phyloP scores from a whole-genome alignment of 2,888 invertebrate species.

The Meiosimyza platycephala region DNA sequence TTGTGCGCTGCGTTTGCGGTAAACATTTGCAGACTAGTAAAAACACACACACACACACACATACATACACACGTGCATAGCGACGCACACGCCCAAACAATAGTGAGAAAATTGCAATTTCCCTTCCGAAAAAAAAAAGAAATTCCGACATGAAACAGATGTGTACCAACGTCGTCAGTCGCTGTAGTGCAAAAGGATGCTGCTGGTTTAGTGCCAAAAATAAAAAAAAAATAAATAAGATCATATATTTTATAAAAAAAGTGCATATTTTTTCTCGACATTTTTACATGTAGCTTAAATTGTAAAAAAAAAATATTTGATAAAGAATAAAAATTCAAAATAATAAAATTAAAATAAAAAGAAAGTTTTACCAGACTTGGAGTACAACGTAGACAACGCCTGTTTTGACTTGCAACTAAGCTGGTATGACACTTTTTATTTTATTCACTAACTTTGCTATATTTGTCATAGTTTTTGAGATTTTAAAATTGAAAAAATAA shows the following conservation, averaged over 20 bases:
- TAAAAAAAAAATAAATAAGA: background rate
- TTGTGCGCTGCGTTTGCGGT: constrained; percentile 24
- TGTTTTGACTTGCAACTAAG: too few relatives aligned
- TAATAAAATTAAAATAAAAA: background rate
- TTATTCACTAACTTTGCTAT: too few relatives aligned
- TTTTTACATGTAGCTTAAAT: background rate
- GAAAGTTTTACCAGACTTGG: background rate
- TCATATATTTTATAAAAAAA: constrained; percentile 6
- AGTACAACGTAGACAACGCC: too few relatives aligned
- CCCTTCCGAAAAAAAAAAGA: constrained; percentile 1
- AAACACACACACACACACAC: background rate
- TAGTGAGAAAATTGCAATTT: constrained; percentile 29
- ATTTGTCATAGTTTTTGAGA: background rate
- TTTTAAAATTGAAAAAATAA: background rate
- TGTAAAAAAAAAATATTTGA: background rate
- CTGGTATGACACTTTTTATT: too few relatives aligned
- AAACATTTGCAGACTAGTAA: constrained; percentile 19
- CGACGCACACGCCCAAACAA: constrained; percentile 22
- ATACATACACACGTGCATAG: background rate
- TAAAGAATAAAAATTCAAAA: background rate
- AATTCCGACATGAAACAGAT: constrained; percentile 30
- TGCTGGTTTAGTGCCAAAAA: background rate
- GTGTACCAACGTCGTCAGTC: background rate
- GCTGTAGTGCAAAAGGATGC: background rate
- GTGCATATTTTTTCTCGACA: background rate